Percentiles rank a stretch among this genome's conserved stretches.
These are phyloP conservation scores for Altica lythri DNA, from an alignment of 2,888 invertebrate genomes.

Conservation along the genomic window DNA sequence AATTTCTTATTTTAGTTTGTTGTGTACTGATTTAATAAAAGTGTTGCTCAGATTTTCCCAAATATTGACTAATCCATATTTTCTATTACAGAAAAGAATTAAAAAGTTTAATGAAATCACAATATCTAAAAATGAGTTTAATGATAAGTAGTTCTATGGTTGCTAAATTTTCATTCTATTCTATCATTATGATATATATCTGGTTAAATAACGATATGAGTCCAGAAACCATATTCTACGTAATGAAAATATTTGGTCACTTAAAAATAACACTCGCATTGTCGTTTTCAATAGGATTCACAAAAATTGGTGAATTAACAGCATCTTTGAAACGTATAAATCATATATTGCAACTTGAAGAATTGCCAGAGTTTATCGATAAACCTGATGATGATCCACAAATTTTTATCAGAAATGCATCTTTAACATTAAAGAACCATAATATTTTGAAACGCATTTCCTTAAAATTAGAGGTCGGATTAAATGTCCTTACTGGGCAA, in stretches of 20 bases:
- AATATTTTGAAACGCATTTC: conserved; percentile 55
- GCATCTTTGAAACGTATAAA: conserved; percentile 42
- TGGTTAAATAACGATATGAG: conserved; percentile 35
- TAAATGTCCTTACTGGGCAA: conserved; percentile 66
- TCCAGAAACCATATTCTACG: conserved; percentile 44
- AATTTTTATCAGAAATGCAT: conserved; percentile 41
- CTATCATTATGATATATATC: conserved; percentile 44
- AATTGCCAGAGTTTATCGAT: conserved; percentile 42
- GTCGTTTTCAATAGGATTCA: conserved; percentile 40
- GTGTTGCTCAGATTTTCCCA: no score
- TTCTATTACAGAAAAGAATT: conserved; percentile 46
- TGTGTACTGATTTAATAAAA: no score
- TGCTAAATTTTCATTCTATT: conserved; percentile 43
- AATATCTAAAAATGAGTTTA: conserved; percentile 43
- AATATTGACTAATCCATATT: no score
- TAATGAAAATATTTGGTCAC: conserved; percentile 39
- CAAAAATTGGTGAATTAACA: conserved; percentile 41
- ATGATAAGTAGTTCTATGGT: conserved; percentile 45
- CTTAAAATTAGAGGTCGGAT: conserved; percentile 54
- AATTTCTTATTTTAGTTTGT: no score
- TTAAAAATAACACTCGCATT: conserved; percentile 38
- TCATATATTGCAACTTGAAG: conserved; percentile 55
- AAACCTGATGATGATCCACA: conserved; percentile 41
- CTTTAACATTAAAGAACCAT: conserved; percentile 42
- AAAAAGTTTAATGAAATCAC: conserved; percentile 35